Base-by-base conservation (phyloP, 2,888 invertebrate species). In the Cantharis rufa region DNA sequence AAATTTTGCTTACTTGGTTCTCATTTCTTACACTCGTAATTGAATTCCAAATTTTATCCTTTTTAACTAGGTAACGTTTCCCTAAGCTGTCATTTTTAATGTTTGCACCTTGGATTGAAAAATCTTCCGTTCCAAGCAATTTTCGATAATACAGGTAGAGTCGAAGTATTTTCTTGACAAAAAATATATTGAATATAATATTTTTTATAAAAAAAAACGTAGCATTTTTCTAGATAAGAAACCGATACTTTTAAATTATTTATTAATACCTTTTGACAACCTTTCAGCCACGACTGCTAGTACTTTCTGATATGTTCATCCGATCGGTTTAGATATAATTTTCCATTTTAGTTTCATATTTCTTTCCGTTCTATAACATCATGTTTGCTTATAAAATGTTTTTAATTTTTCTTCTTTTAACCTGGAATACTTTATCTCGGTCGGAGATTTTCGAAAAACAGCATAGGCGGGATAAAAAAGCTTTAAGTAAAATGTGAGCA, bases 1-100 rank as follows among this genome's bases (percentile, higher is more conserved):
- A 77, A 74, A 66, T 72, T 72, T 63, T 61, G 72, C 69, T 62
- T 78, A 66, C 75, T 18, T 78, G 72, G 70, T 70, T 78, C 72
- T 28, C 72, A 70, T 73, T 24, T 69, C 24, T 13, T 28, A 28
- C 10, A 28, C 69, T 73, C 15, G 10, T 21, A 28, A 61, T 13
- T 18, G 69, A 69, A 73, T 73, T 73, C 62, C 69, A 69, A 69
- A 28, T 68, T 66, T 66, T 18, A 66, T 66, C 48, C n/a, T 48
- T 48, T 48, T 48, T 9, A 48, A n/a, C n/a, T n/a, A 2, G 48
- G 7, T 7, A 2, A n/a, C 5, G 7, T 48, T n/a, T 48, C 13
- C 13, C 13, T 32, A 5, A 32, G 13, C 32, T n/a, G 13, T 13
- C 13, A 5, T n/a, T 48, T 48, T 48, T 32, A 32, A 32, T 13